Percentiles rank a stretch among this genome's conserved stretches.
Conservation (phyloP, 2,888 invertebrate genomes). For the Orthosia cruda region DNA sequence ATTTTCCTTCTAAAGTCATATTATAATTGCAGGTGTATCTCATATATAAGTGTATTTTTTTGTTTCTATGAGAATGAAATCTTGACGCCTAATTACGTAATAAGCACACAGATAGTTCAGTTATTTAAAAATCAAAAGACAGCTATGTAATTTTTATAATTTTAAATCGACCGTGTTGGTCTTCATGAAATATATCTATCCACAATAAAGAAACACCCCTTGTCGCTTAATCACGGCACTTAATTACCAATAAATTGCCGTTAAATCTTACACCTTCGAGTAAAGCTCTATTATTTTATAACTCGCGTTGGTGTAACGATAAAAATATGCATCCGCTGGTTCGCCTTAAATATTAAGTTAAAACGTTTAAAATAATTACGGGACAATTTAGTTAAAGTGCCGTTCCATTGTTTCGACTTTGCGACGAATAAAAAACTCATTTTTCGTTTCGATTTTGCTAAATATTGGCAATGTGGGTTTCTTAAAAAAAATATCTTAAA, state of each 20-base stretch:
- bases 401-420: constrained; percentile 64
- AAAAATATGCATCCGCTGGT: constrained; percentile 85
- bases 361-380: constrained; percentile 91
- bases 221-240: background rate
- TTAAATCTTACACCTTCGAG: constrained; percentile 79
- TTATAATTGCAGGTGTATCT: background rate
- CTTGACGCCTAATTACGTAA: too few species aligned
- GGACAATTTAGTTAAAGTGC: constrained; percentile 84
- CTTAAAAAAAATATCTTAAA: background rate
- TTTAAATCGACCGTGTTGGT: too few species aligned
- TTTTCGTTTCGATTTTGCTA: background rate
- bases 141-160: background rate
- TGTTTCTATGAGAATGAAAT: background rate
- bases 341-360: constrained; percentile 89
- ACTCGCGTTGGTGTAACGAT: constrained; percentile 79
- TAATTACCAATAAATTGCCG: constrained; percentile 42
- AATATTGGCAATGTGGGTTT: background rate
- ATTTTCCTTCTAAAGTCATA: background rate
- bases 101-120: too few species aligned
- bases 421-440: background rate
- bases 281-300: constrained; percentile 83
- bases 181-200: background rate
- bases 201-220: background rate
- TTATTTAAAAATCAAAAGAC: background rate
- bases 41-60: background rate